Conservation (phyloP, 1,140 invertebrate species). For the Aradophagus sp. region DNA sequence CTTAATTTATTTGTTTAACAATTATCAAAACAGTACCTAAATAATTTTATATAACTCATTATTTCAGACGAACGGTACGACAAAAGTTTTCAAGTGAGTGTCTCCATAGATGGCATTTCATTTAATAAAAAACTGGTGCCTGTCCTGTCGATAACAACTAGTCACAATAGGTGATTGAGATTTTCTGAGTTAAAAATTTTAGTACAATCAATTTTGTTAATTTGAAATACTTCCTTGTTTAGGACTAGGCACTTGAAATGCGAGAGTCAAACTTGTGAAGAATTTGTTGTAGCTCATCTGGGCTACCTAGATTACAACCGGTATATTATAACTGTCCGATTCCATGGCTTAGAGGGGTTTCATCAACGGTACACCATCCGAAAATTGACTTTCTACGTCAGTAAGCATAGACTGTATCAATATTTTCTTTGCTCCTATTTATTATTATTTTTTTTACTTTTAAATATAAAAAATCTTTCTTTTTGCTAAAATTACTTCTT, state of each 20-base stretch:
- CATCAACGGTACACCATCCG: constrained; percentile 89
- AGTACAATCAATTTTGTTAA: background rate
- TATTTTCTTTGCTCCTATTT: constrained; percentile 8
- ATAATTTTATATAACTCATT: constrained; percentile 35
- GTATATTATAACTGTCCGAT: constrained; percentile 89
- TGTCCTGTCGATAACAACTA: constrained; percentile 78
- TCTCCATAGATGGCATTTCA: constrained; percentile 86
- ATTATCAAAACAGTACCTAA: too few species aligned
- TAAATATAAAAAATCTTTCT: too few species aligned
- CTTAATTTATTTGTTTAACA: background rate
- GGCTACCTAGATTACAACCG: constrained; percentile 91
- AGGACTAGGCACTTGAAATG: constrained; percentile 89
- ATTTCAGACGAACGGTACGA: constrained; percentile 88
- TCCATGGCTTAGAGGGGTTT: constrained; percentile 89
- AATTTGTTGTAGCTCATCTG: constrained; percentile 91
- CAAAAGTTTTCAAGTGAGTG: constrained; percentile 88
- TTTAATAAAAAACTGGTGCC: constrained; percentile 81
- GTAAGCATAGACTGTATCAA: constrained; percentile 71
- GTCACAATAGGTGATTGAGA: constrained; percentile 80
- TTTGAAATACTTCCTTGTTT: constrained; percentile 8
- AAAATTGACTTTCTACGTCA: constrained; percentile 92
- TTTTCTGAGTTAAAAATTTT: background rate
- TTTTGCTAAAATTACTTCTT: too few species aligned
- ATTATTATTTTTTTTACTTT: background rate
- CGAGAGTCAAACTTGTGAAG: constrained; percentile 87